Evolutionary conservation across 2,888 invertebrate genomes (phyloP).

Genomic region (Drosophila melanocephala): DNA sequence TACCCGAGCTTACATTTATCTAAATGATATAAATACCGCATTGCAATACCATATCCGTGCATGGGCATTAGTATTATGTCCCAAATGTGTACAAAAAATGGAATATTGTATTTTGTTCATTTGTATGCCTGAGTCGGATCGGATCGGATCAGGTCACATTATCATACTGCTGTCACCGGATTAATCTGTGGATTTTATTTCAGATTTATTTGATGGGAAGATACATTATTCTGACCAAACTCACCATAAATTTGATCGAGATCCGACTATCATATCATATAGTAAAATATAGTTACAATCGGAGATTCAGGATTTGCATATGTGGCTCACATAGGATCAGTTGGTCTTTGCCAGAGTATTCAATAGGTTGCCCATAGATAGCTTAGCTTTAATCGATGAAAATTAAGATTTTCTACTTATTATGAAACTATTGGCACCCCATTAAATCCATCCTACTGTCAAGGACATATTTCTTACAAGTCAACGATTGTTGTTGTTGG

Average conservation of each 20-base stretch:
- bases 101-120: not conserved
- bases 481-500: not conserved
- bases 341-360: not conserved
- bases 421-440: not conserved
- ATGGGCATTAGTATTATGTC: not conserved
- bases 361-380: not conserved
- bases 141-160: not conserved
- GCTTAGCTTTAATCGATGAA: not conserved
- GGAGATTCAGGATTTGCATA: not conserved
- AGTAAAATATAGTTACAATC: not conserved
- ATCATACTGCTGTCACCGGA: not conserved
- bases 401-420: not conserved
- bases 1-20: not conserved
- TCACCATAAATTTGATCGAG: not conserved
- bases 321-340: not conserved
- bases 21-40: not conserved
- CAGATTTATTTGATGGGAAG: not conserved
- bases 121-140: not conserved
- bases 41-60: not conserved
- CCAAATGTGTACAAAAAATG: not conserved
- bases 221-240: not conserved
- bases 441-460: constrained; percentile 6
- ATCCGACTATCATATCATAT: not conserved
- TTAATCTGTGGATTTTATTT: not conserved
- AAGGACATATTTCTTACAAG: not conserved